Base-by-base conservation (phyloP, 2,113 vertebrate species). In the Nothocercus julius region DNA sequence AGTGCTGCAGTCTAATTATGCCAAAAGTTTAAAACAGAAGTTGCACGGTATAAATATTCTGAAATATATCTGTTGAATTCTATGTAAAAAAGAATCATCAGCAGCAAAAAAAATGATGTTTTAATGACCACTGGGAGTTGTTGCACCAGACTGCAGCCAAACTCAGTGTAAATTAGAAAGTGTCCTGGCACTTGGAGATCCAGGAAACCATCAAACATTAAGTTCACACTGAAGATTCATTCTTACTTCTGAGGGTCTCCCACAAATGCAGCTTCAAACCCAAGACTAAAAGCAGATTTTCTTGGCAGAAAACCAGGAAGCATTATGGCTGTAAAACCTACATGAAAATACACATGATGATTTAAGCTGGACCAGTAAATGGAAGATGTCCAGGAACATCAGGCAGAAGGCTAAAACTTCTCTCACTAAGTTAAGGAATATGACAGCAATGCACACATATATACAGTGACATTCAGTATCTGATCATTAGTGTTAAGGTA, bases 221-320 rank as follows among this genome's bases (percentile, higher is more conserved):
- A 63, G n/a, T 36, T 87, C 58, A 77, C 34, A 63, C 9, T 74
- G 38, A 78, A 70, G 63, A 45, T 27, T 68, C 14, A 27, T 9
- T 64, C 24, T 45, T 77, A 47, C n/a, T 82, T 85, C 73, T 44
- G 22, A 88, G 38, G 1, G 2, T 15, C 9, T 72, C 61, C 36
- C 28, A 73, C 74, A 73, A 17, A 4, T 2, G 3, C 66, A 80
- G 34, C 14, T 62, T 38, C 34, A 44, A 85, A 84, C 51, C 73
- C n/a, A 85, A 27, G n/a, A 95, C 82, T 68, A 80, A 96, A 95
- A 77, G 1, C 89, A 94, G 61, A 87, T 84, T 89, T 76, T 78
- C 78, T 49, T 6, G 3, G 83, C 62, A 85, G 76, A 67, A 92
- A 80, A 38, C 14, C 30, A 64, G 32, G 67, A 9, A 59, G 20